Conservation (phyloP, 2,888 invertebrate species). For the Ophion obscuratus region DNA sequence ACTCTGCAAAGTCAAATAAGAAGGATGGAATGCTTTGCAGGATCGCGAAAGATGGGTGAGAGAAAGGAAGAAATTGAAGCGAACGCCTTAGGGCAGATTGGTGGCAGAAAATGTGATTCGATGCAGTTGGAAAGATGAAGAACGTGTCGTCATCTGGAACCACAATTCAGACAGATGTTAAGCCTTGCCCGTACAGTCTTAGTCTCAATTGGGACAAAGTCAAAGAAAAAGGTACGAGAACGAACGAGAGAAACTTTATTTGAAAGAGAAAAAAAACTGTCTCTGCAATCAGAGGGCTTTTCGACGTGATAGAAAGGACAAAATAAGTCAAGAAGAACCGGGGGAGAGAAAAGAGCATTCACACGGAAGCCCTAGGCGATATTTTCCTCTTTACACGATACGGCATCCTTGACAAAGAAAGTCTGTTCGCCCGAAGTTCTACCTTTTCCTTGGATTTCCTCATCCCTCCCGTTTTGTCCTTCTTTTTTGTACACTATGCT, state of each 20-base stretch:
- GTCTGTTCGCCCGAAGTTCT: conserved; percentile 62
- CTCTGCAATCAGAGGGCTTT: background rate
- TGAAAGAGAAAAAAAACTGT: background rate
- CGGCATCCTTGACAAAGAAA: conserved; percentile 65
- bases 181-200: conserved; percentile 60
- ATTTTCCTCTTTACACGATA: conserved; percentile 67
- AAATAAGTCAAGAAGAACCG: conserved; percentile 29
- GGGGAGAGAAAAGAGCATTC: conserved; percentile 38
- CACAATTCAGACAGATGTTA: conserved; percentile 29
- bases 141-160: background rate
- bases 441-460: conserved; percentile 18
- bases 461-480: conserved; percentile 25
- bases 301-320: conserved; percentile 1
- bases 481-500: conserved; percentile 47
- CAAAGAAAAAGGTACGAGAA: background rate
- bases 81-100: conserved; percentile 51
- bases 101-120: conserved; percentile 45
- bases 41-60: conserved; percentile 17
- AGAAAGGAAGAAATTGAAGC: background rate
- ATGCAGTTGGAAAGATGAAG: conserved; percentile 35
- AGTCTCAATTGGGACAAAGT: conserved; percentile 71
- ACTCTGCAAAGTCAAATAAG: conserved; percentile 2
- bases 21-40: background rate
- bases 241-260: background rate
- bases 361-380: conserved; percentile 69